Conservation (phyloP, 2,888 invertebrate genomes). For the Geophilus truncorum region DNA sequence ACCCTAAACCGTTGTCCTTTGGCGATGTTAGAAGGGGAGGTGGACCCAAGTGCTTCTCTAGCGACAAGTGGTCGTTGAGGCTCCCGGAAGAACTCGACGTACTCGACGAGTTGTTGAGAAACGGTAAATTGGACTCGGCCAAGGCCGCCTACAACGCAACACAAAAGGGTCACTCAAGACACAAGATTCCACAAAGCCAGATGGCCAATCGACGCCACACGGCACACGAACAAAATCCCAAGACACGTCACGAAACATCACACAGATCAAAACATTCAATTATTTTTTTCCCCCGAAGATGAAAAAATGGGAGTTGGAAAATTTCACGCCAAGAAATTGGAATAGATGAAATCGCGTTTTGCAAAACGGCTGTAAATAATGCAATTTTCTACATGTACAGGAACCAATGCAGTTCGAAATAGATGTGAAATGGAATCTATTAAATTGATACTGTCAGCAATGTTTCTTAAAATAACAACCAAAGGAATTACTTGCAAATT, state of each 20-base stretch:
- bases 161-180: neutral
- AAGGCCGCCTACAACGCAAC: constrained; percentile 54
- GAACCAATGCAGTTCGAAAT: neutral
- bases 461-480: neutral
- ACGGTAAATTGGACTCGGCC: constrained; percentile 56
- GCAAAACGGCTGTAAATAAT: neutral
- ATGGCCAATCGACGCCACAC: neutral
- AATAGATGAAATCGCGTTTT: neutral
- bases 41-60: neutral
- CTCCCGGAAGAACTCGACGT: constrained; percentile 34
- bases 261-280: neutral
- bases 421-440: neutral
- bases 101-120: constrained; percentile 43
- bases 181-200: constrained; percentile 7
- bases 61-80: constrained; percentile 27
- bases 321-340: neutral
- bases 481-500: neutral
- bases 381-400: neutral
- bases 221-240: neutral
- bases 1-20: constrained; percentile 35
- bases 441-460: neutral
- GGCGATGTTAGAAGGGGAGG: constrained; percentile 33
- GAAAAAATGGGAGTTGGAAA: neutral
- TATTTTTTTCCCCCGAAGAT: too few relatives aligned
- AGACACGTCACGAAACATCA: neutral